Evolutionary conservation across 2,888 invertebrate species (phyloP).

Genomic region (Bellardia bayeri): DNA sequence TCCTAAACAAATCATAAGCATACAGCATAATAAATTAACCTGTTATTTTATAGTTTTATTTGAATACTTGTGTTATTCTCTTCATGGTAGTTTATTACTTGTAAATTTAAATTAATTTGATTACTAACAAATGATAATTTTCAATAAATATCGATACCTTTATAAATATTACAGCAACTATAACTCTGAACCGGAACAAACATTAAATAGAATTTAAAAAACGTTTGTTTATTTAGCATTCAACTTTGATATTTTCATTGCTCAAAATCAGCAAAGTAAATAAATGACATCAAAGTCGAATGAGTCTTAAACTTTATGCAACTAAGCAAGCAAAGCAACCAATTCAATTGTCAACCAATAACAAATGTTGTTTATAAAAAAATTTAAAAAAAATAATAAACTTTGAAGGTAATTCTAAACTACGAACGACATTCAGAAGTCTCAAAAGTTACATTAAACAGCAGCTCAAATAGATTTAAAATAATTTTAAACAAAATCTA

Average conservation of each 20-base stretch:
- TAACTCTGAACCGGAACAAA: conserved; percentile 58
- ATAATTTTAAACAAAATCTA: conserved; percentile 50
- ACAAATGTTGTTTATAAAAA: conserved; percentile 44
- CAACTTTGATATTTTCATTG: conserved; percentile 67
- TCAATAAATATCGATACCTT: conserved; percentile 49
- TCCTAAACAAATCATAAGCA: conserved; percentile 12
- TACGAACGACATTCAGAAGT: conserved; percentile 64
- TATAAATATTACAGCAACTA: background rate
- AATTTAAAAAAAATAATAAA: background rate
- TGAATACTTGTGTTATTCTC: conserved; percentile 39
- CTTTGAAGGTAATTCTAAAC: conserved; percentile 56
- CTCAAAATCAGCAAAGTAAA: conserved; percentile 37
- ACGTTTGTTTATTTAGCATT: conserved; percentile 55
- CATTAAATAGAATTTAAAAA: conserved; percentile 26
- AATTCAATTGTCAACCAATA: conserved; percentile 58
- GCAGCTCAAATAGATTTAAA: conserved; percentile 71
- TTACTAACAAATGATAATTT: conserved; percentile 65
- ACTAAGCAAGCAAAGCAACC: conserved; percentile 13
- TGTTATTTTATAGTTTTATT: conserved; percentile 42
- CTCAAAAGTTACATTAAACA: conserved; percentile 67
- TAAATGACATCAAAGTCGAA: conserved; percentile 54
- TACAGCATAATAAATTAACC: conserved; percentile 65
- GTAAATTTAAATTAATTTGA: conserved; percentile 71
- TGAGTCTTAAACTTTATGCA: background rate
- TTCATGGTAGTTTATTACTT: conserved; percentile 67